Conservation (phyloP, 2,888 invertebrate species). For the Limnephilus lunatus region DNA sequence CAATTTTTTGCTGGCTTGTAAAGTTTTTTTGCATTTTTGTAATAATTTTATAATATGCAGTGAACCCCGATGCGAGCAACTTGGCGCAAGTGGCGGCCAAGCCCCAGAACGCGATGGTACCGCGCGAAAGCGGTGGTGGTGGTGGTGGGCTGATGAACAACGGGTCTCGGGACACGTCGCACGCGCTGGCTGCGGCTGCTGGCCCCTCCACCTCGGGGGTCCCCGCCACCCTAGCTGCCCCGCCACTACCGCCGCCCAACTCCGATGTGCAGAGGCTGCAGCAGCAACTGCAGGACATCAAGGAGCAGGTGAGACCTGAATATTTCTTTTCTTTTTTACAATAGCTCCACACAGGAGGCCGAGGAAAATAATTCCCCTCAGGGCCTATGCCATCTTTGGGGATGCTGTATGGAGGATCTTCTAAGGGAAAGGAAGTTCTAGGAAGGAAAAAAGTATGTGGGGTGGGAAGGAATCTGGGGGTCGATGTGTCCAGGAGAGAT, state of each 20-base stretch:
- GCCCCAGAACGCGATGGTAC: conserved; percentile 73
- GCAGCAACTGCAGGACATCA: conserved; percentile 97
- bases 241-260: conserved; percentile 76
- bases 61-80: conserved; percentile 68
- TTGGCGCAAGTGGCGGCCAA: conserved; percentile 75
- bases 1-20: not conserved
- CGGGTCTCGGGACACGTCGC: conserved; percentile 67
- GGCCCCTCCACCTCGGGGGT: conserved; percentile 68
- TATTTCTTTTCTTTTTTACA: too few relatives aligned
- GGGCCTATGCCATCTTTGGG: too few relatives aligned
- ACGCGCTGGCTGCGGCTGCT: conserved; percentile 64
- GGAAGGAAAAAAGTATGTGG: too few relatives aligned
- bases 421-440: too few relatives aligned
- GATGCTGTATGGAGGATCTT: too few relatives aligned
- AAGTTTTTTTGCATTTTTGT: not conserved
- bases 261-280: conserved; percentile 93
- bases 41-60: conserved; percentile 38
- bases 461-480: too few relatives aligned
- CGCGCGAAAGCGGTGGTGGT: conserved; percentile 18
- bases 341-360: too few relatives aligned
- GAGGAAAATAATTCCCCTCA: too few relatives aligned
- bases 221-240: conserved; percentile 66
- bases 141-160: conserved; percentile 64
- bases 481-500: too few relatives aligned
- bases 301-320: conserved; percentile 87